Conservation (phyloP, 2,797 vertebrate species). For the Borostomias antarcticus region DNA sequence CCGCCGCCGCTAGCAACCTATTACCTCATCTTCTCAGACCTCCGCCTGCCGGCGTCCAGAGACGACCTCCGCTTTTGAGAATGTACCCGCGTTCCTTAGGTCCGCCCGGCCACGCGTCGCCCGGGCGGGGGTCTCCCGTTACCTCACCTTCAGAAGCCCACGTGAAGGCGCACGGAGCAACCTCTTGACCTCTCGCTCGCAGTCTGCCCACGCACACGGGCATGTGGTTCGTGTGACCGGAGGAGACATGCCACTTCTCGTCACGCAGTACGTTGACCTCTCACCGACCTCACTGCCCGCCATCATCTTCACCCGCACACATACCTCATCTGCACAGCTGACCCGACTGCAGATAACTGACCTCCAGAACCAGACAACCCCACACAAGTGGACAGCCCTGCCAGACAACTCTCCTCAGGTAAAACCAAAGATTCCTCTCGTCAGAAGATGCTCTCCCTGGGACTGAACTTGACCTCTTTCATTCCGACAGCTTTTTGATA, state of each 20-base stretch:
- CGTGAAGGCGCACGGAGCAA: background rate
- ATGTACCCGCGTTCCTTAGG: conserved; percentile 13
- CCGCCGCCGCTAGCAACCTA: background rate
- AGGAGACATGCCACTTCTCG: background rate
- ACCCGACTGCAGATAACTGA: conserved; percentile 9
- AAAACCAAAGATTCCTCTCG: conserved; percentile 14
- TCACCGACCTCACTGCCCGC: background rate
- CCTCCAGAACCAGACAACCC: background rate
- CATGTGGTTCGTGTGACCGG: background rate
- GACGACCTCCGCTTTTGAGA: conserved; percentile 22
- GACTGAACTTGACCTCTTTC: background rate
- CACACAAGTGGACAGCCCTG: too few relatives aligned
- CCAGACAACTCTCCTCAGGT: conserved; percentile 7
- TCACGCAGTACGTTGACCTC: too few relatives aligned
- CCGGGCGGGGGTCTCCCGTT: background rate
- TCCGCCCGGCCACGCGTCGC: conserved; percentile 25
- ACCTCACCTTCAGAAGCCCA: background rate
- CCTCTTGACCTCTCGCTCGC: background rate
- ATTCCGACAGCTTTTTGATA: background rate
- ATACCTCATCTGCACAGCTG: conserved; percentile 36
- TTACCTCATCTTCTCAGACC: conserved; percentile 10
- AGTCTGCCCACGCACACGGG: too few relatives aligned
- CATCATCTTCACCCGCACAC: background rate
- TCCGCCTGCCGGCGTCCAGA: background rate
- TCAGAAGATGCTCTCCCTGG: conserved; percentile 22